Percentiles rank a stretch among this genome's conserved stretches.
phyloP scores from a whole-genome alignment of 2,113 vertebrate species.

The Anhinga rufa region DNA sequence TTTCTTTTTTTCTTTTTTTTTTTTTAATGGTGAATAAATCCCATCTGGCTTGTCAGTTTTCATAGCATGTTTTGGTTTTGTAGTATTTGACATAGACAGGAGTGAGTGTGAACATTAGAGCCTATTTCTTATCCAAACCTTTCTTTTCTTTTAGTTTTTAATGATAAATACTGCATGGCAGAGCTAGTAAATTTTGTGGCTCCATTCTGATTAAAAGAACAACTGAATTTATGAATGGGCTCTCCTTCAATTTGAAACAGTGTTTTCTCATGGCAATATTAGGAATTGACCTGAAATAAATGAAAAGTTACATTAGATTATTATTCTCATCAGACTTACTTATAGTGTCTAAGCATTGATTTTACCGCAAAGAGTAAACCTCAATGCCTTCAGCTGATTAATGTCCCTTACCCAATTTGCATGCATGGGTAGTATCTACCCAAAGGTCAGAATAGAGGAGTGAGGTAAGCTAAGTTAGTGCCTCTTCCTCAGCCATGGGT shows the following conservation, averaged over 20 bases:
- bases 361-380: neutral
- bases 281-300: neutral
- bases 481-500: neutral
- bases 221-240: neutral
- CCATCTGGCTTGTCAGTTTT: neutral
- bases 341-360: neutral
- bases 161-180: neutral
- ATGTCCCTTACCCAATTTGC: neutral
- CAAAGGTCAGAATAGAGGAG: neutral
- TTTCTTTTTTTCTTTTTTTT: neutral
- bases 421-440: neutral
- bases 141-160: neutral
- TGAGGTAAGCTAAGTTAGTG: neutral
- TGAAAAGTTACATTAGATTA: neutral
- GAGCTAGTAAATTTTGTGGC: neutral
- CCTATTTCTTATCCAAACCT: neutral
- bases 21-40: neutral
- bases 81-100: neutral
- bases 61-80: neutral
- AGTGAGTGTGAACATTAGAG: neutral
- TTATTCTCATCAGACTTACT: constrained; percentile 9
- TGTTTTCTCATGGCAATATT: neutral
- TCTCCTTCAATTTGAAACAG: neutral
- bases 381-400: neutral
- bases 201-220: neutral